Evolutionary conservation across 2,113 vertebrate species (phyloP).

Genomic region (Seriola rivoliana): DNA sequence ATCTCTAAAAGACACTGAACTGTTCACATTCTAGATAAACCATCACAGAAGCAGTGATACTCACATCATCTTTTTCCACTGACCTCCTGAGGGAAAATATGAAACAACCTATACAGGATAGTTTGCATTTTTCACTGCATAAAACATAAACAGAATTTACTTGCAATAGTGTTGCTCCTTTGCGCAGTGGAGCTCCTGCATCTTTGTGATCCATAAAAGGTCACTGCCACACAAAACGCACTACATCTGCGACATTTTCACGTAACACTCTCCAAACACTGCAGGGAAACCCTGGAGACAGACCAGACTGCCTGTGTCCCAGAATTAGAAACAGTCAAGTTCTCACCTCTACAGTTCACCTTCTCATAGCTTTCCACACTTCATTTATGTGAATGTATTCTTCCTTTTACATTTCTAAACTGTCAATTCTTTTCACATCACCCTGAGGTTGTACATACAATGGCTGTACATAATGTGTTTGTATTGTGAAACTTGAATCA

Average conservation of each 20-base stretch:
- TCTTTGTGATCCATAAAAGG: constrained; percentile 72
- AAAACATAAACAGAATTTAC: constrained; percentile 52
- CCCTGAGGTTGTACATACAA: background rate
- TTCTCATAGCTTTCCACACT: constrained; percentile 22
- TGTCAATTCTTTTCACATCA: constrained; percentile 8
- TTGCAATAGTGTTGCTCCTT: constrained; percentile 48
- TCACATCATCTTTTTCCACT: constrained; percentile 7
- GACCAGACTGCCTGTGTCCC: constrained; percentile 51
- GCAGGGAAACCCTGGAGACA: constrained; percentile 68
- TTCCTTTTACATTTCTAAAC: constrained; percentile 11
- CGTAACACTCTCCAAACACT: constrained; percentile 60
- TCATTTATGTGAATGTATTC: constrained; percentile 31
- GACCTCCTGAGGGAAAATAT: constrained; percentile 10
- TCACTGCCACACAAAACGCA: constrained; percentile 69
- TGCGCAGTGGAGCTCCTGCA: constrained; percentile 45
- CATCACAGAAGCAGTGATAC: constrained; percentile 20
- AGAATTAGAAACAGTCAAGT: constrained; percentile 67
- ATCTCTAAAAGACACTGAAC: background rate
- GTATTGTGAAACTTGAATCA: constrained; percentile 28
- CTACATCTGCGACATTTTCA: constrained; percentile 69
- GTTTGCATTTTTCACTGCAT: constrained; percentile 46
- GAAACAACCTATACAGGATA: constrained; percentile 11
- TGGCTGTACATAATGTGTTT: constrained; percentile 13
- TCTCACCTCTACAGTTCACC: constrained; percentile 54
- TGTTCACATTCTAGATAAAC: background rate